These are phyloP conservation scores for Darevskia mixta DNA, from an alignment of 2,797 vertebrate species.

Conservation along the genomic window DNA sequence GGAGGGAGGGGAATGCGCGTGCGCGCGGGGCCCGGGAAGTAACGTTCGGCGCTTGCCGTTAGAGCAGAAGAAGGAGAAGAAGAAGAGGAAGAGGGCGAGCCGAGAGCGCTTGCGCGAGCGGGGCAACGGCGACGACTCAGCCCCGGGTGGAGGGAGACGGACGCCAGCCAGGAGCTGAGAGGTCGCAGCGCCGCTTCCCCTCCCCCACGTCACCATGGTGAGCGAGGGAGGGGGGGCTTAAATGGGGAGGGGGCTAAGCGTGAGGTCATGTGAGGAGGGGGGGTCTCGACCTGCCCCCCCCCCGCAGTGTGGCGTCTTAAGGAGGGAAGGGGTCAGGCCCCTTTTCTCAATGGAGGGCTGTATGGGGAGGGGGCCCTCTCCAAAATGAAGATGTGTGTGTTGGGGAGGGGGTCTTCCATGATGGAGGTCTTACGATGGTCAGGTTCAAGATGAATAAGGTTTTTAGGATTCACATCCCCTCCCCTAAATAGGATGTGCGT, in stretches of 20 bases:
- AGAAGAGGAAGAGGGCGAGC: no score
- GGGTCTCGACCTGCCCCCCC: background rate
- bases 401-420: background rate
- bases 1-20: background rate
- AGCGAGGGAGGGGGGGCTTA: background rate
- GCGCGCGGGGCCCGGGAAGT: background rate
- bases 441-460: background rate
- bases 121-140: background rate
- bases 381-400: background rate
- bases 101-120: background rate
- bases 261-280: no score
- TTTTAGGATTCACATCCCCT: background rate
- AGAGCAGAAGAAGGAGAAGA: background rate
- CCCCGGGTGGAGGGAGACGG: slow-evolving; percentile 11
- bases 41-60: background rate
- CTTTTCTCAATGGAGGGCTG: background rate
- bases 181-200: background rate
- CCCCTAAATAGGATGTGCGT: background rate
- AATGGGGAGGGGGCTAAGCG: background rate
- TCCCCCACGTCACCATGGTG: slow-evolving; percentile 4
- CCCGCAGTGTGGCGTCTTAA: background rate
- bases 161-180: background rate
- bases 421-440: background rate
- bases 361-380: background rate
- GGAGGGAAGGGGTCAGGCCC: background rate